Evolutionary conservation across 2,888 invertebrate species (phyloP), one percentile per base, ranked within the genome.

Genomic region (Luffia ferchaultella): DNA sequence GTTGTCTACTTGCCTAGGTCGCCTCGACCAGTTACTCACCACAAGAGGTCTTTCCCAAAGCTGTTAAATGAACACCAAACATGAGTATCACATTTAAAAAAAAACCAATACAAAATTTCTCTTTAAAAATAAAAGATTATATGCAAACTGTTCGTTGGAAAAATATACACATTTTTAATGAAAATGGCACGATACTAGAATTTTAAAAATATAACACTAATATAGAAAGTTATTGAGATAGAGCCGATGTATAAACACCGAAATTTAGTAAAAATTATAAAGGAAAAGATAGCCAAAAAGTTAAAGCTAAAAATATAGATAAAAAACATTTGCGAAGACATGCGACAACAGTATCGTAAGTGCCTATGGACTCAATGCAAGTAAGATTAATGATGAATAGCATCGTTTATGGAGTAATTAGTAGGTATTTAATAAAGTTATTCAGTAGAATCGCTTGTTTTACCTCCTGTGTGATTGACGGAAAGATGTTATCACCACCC

Each of bases 401-500:
- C n/a, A n/a, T n/a, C n/a, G n/a, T n/a, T n/a, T 30, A 30, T 3
- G 30, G 5, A 30, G 12, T 30, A 30, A 30, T 7, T 30, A 30
- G 30, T 30, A 12, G 12, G 12, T 12, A 30, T 30, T 30, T 30
- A 7, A 30, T n/a, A 16, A n/a, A 19, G 41, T 15, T 44, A 40
- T 17, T 46, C 17, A 42, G 49, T 19, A n/a, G 44, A 7, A 16
- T 15, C 46, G 53, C 30, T 30, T 12, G 30, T 30, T 30, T 67
- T 77, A 95, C 93, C 96, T 91, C 70, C 96, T 78, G 63, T 95
- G 93, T 15, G 95, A 94, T 67, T 94, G 92, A 48, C 95, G 83
- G 62, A 93, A 95, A 1, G 95, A 95, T 1, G 96, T 96, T 51
- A 96, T 94, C 49, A 96, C 95, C 5, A 95, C 95, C 0, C 96